A percentile compares a stretch with the other conserved stretches of the same genome.
These are phyloP conservation scores for Stomatorhinus walkeri DNA, from an alignment of 2,797 vertebrate genomes.

Conservation along the genomic window DNA sequence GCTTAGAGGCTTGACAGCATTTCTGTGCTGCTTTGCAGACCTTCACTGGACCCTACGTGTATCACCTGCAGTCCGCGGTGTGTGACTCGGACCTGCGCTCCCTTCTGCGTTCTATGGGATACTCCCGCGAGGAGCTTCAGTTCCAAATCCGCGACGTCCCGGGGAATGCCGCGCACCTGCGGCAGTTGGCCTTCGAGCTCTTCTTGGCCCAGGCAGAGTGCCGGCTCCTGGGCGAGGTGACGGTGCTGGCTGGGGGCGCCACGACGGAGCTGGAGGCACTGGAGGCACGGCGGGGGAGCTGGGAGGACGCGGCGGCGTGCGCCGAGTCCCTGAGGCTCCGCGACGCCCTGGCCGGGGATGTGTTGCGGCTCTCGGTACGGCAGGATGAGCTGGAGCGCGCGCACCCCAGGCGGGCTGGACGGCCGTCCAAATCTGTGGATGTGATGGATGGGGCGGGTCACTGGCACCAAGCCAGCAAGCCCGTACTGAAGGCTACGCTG, in stretches of 20 bases:
- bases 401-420: conserved; percentile 80
- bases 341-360: conserved; percentile 70
- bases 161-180: conserved; percentile 55
- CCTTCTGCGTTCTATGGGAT: conserved; percentile 85
- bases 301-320: conserved; percentile 78
- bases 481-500: conserved; percentile 77
- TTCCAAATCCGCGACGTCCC: conserved; percentile 60
- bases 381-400: conserved; percentile 78
- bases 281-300: conserved; percentile 71
- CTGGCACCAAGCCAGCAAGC: conserved; percentile 81
- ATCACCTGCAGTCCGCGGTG: conserved; percentile 85
- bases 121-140: conserved; percentile 74
- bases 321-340: conserved; percentile 77
- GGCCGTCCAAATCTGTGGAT: conserved; percentile 89
- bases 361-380: conserved; percentile 73
- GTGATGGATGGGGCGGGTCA: conserved; percentile 83
- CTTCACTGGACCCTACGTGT: conserved; percentile 95
- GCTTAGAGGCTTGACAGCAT: background rate
- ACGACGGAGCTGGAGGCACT: conserved; percentile 81
- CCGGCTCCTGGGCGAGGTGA: conserved; percentile 83
- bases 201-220: conserved; percentile 91
- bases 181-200: conserved; percentile 82
- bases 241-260: conserved; percentile 79
- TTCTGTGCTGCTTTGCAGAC: conserved; percentile 60
- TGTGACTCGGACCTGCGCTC: conserved; percentile 76